A percentile compares a stretch with the other conserved stretches of the same genome.
These are phyloP conservation scores for Spea multiplicata DNA, from an alignment of 2,113 vertebrate genomes.

Conservation along the genomic window DNA sequence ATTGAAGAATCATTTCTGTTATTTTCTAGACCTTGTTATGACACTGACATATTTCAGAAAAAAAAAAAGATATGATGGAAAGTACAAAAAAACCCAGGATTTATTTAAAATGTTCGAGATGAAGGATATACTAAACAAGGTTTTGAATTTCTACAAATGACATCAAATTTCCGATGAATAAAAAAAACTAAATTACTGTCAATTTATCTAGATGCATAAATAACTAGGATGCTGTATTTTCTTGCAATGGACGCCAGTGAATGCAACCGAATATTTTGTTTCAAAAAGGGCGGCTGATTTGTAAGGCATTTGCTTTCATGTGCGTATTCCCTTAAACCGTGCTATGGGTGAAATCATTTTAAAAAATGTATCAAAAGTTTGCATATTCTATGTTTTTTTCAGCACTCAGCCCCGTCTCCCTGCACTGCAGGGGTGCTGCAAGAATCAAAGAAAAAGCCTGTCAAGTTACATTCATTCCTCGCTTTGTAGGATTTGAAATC, in stretches of 20 bases:
- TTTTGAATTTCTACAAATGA: not conserved
- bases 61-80: not conserved
- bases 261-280: constrained; percentile 17
- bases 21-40: not conserved
- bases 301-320: constrained; percentile 41
- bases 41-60: not conserved
- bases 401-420: constrained; percentile 23
- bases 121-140: not conserved
- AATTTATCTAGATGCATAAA: constrained; percentile 14
- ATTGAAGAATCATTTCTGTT: not conserved
- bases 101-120: not conserved
- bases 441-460: constrained; percentile 39
- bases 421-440: constrained; percentile 33
- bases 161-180: constrained; percentile 10
- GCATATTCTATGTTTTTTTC: constrained; percentile 40
- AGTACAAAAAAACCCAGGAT: not conserved
- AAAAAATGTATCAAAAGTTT: constrained; percentile 47
- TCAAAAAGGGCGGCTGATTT: constrained; percentile 30
- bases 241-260: not conserved
- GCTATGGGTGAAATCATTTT: constrained; percentile 41
- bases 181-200: constrained; percentile 15
- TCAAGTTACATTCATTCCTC: constrained; percentile 28
- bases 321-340: constrained; percentile 36
- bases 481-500: constrained; percentile 27
- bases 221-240: not conserved